phyloP scores from a whole-genome alignment of 2,797 vertebrate species.

The Benthosema pterotum region DNA sequence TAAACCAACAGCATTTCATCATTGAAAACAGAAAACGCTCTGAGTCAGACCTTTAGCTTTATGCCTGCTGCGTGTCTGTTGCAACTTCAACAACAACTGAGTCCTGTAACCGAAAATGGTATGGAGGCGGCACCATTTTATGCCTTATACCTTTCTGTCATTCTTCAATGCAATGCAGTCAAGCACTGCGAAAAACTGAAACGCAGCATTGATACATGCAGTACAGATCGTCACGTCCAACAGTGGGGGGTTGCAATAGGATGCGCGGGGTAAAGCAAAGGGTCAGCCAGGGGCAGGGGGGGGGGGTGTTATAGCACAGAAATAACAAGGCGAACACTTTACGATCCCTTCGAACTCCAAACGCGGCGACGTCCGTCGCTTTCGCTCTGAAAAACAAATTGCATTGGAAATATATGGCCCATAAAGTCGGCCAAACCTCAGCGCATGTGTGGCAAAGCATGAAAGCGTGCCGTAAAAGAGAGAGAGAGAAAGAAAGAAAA shows the following conservation, averaged over 20 bases:
- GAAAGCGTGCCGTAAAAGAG: conserved; percentile 64
- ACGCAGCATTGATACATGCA: too few relatives aligned
- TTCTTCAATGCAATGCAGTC: too few relatives aligned
- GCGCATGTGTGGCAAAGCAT: conserved; percentile 70
- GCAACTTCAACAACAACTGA: too few relatives aligned
- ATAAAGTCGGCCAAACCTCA: conserved; percentile 80
- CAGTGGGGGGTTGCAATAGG: conserved; percentile 35
- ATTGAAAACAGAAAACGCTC: too few relatives aligned
- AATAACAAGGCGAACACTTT: conserved; percentile 63
- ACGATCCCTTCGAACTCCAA: conserved; percentile 69
- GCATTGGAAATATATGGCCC: conserved; percentile 77
- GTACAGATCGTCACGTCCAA: too few relatives aligned
- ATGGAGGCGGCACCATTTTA: too few relatives aligned
- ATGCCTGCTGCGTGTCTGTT: too few relatives aligned
- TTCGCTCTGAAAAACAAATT: conserved; percentile 81
- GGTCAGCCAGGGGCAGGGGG: conserved; percentile 42
- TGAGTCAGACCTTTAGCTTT: too few relatives aligned
- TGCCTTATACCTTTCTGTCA: too few relatives aligned
- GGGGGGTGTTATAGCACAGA: conserved; percentile 49
- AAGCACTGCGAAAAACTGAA: too few relatives aligned
- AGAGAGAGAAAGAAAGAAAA: conserved; percentile 31
- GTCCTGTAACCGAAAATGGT: too few relatives aligned
- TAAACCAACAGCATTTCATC: too few relatives aligned
- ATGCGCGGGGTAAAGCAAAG: conserved; percentile 45
- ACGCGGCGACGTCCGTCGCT: conserved; percentile 70